phyloP scores from a whole-genome alignment of 2,797 vertebrate genomes.

The Cyclura pinguis region DNA sequence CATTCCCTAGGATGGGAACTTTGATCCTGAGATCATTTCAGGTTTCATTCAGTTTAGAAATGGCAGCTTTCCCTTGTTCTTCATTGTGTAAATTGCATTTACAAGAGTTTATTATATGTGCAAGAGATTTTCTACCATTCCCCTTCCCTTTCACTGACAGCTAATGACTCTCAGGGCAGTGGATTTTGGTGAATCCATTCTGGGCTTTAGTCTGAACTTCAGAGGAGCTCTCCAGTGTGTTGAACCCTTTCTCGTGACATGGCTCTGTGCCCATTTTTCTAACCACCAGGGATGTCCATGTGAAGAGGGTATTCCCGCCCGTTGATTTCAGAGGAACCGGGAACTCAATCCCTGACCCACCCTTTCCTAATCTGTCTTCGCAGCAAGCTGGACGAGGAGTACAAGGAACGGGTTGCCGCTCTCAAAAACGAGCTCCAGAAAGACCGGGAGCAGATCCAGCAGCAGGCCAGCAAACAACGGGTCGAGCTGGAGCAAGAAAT shows the following conservation, averaged over 20 bases:
- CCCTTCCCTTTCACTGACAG: too few relatives aligned
- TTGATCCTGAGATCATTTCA: neutral
- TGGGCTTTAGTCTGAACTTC: neutral
- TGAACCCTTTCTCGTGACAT: too few relatives aligned
- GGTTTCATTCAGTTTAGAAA: neutral
- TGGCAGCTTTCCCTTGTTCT: neutral
- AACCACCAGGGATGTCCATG: neutral
- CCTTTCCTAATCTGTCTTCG: accelerated
- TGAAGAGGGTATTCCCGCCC: neutral
- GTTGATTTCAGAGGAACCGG: neutral
- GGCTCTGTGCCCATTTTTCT: too few relatives aligned
- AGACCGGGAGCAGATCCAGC: slow-evolving; percentile 91
- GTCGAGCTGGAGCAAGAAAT: slow-evolving; percentile 89
- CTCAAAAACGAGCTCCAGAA: slow-evolving; percentile 85
- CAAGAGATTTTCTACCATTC: neutral
- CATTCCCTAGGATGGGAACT: neutral
- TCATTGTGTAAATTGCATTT: neutral
- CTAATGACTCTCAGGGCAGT: too few relatives aligned
- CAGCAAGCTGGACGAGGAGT: slow-evolving; percentile 94
- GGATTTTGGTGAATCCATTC: neutral
- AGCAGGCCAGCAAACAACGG: slow-evolving; percentile 88
- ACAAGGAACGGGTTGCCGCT: slow-evolving; percentile 86
- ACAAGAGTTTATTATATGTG: neutral
- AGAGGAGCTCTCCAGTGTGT: too few relatives aligned
- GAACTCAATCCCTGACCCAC: accelerated